Conservation (phyloP, 2,888 invertebrate genomes). For the Leucoma salicis region DNA sequence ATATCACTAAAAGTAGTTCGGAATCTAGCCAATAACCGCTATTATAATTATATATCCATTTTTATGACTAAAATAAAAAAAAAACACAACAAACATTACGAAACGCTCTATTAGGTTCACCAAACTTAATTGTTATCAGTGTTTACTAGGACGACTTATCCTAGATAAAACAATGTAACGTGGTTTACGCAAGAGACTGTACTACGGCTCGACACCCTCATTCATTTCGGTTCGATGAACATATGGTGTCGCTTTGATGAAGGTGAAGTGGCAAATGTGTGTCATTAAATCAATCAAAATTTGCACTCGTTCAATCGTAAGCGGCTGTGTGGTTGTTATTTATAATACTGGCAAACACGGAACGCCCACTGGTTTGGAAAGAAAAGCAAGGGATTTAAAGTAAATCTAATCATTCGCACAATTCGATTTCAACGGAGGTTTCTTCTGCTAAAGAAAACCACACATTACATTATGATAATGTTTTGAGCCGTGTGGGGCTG, state of each 20-base stretch:
- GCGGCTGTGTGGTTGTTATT: not conserved
- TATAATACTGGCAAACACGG: not conserved
- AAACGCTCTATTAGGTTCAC: constrained; percentile 23
- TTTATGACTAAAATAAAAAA: no score
- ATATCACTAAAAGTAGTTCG: no score
- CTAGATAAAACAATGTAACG: constrained; percentile 22
- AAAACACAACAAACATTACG: constrained; percentile 13
- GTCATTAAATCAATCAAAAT: constrained; percentile 2
- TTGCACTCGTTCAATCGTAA: not conserved
- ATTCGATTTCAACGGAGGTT: not conserved
- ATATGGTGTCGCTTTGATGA: constrained; percentile 9
- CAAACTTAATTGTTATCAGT: constrained; percentile 20
- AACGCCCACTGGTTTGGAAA: not conserved
- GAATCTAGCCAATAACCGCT: no score
- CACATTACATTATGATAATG: no score
- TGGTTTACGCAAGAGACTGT: constrained; percentile 16
- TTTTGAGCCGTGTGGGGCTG: no score
- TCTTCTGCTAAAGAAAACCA: not conserved
- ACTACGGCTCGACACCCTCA: constrained; percentile 3
- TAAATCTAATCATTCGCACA: not conserved
- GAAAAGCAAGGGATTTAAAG: no score
- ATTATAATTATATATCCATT: no score
- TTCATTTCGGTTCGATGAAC: constrained; percentile 2
- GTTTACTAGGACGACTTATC: constrained; percentile 22
- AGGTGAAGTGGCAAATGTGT: constrained; percentile 4